Percentiles rank a stretch among this genome's conserved stretches.
Evolutionary conservation across 2,113 vertebrate species (phyloP).

Genomic region (Bolborhynchus lineola): DNA sequence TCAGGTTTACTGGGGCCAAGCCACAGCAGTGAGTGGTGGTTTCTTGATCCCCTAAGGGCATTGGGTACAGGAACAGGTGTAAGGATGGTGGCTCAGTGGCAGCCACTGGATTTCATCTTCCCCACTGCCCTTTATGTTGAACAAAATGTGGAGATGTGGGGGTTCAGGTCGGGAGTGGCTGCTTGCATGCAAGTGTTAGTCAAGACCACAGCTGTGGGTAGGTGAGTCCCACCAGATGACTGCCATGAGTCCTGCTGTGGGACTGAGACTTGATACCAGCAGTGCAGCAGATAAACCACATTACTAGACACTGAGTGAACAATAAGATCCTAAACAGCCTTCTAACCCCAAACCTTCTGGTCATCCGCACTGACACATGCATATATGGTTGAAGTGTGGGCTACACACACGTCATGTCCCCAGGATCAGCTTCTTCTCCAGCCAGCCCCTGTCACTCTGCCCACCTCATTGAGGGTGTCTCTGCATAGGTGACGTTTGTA

Average conservation of each 20-base stretch:
- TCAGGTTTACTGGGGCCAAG: background rate
- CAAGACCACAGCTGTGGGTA: background rate
- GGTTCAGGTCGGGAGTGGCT: background rate
- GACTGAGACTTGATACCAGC: background rate
- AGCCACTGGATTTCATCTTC: background rate
- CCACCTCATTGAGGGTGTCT: background rate
- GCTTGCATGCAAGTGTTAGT: background rate
- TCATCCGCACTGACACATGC: background rate
- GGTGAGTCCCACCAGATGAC: background rate
- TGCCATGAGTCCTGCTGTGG: background rate
- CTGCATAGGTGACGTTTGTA: background rate
- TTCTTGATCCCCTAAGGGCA: background rate
- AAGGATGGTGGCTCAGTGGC: background rate
- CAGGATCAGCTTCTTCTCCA: background rate
- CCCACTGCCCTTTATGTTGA: background rate
- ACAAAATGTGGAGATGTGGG: background rate
- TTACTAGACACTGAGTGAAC: background rate
- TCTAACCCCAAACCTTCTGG: background rate
- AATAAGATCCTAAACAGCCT: background rate
- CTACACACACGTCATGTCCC: accelerated
- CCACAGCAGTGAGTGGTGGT: background rate
- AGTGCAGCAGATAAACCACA: background rate
- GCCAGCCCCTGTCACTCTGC: background rate
- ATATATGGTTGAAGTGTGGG: accelerated
- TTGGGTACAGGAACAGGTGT: background rate